Percentiles rank a stretch among this genome's conserved stretches.
These are phyloP conservation scores for Rhopalosiphum maidis DNA, from an alignment of 1,140 invertebrate species.

Conservation along the genomic window DNA sequence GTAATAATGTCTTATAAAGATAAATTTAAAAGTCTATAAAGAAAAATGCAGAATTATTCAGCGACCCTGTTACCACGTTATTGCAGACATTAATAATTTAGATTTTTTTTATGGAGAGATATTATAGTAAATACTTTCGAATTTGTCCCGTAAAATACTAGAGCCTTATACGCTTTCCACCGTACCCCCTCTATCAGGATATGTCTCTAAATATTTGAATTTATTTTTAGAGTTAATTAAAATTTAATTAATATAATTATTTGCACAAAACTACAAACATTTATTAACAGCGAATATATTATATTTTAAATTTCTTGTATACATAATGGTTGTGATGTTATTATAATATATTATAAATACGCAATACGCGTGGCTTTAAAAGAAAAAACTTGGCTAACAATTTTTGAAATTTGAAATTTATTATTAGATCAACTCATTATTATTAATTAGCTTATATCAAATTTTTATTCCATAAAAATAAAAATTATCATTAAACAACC, in stretches of 20 bases:
- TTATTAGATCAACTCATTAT: neutral
- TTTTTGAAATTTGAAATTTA: neutral
- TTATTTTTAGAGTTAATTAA: neutral
- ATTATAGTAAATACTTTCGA: neutral
- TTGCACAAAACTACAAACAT: neutral
- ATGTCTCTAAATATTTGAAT: neutral
- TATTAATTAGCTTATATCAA: neutral
- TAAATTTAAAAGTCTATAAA: slow-evolving; percentile 4
- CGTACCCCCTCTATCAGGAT: too few relatives aligned
- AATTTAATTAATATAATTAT: neutral
- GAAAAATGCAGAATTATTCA: neutral
- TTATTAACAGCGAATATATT: neutral
- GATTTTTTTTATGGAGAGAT: neutral
- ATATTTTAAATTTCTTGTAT: neutral
- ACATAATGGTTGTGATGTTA: too few relatives aligned
- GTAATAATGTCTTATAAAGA: neutral
- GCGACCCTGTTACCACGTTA: too few relatives aligned
- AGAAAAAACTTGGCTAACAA: neutral
- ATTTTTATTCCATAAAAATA: neutral
- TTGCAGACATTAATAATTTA: neutral
- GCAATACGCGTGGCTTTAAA: neutral
- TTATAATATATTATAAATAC: neutral
- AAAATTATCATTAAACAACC: neutral
- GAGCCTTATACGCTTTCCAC: too few relatives aligned
- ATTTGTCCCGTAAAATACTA: neutral